A percentile compares a stretch with the other conserved stretches of the same genome.
Evolutionary conservation across 2,888 invertebrate genomes (phyloP).

Genomic region (Platycheirus albimanus): DNA sequence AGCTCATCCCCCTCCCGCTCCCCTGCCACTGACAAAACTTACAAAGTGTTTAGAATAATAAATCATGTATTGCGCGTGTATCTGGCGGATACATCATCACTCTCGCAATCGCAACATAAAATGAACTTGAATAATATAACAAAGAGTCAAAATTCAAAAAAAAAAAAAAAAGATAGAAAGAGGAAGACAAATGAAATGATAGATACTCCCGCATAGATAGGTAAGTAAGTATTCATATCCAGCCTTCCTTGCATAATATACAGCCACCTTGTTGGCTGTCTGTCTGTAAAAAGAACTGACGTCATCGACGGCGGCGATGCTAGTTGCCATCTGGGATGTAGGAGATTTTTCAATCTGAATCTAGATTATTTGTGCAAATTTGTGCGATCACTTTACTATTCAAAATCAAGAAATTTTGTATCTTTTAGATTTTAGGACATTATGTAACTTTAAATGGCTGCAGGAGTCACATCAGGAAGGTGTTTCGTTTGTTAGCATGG

Average conservation of each 20-base stretch:
- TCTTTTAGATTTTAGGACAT: too few relatives aligned
- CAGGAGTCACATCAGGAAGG: not conserved
- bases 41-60: constrained; percentile 48
- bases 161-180: not conserved
- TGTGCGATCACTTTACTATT: not conserved
- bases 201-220: too few relatives aligned
- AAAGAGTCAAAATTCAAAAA: constrained; percentile 31
- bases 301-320: not conserved
- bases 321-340: not conserved
- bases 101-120: constrained; percentile 6
- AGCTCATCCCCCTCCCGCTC: not conserved
- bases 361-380: not conserved
- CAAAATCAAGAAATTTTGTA: not conserved
- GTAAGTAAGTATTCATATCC: not conserved
- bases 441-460: not conserved
- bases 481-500: not conserved
- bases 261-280: not conserved
- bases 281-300: not conserved
- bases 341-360: not conserved
- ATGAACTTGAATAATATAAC: constrained; percentile 55
- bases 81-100: constrained; percentile 33
- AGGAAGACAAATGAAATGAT: not conserved
- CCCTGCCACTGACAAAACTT: not conserved
- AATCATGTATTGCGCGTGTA: constrained; percentile 57
- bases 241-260: not conserved